Conservation (phyloP, 2,797 vertebrate genomes). For the Spinus pinus region DNA sequence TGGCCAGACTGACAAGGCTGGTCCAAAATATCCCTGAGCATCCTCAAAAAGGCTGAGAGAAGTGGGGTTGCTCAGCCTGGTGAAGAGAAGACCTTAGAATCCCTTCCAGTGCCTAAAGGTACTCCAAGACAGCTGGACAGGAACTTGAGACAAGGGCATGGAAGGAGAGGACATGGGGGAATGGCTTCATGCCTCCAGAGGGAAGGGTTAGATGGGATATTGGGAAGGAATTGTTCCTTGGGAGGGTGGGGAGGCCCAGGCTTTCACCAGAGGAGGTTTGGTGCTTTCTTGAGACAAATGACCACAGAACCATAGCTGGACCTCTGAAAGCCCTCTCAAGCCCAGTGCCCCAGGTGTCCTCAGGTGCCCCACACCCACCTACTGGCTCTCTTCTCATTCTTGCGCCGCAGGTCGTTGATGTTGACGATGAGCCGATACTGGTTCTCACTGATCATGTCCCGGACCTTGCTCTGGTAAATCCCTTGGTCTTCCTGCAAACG, state of each 20-base stretch:
- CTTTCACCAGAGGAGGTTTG: background rate
- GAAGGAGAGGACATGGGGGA: accelerated
- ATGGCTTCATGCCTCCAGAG: background rate
- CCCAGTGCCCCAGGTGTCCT: background rate
- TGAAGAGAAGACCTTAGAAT: background rate
- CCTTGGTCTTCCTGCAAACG: conserved; percentile 90
- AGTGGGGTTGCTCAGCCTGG: background rate
- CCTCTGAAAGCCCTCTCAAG: accelerated
- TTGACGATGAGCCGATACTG: conserved; percentile 89
- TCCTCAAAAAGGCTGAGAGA: background rate
- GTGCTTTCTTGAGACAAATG: background rate
- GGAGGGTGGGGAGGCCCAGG: background rate
- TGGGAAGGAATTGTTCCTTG: background rate
- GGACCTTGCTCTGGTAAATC: conserved; percentile 91
- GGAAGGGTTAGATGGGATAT: background rate
- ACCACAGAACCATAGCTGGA: background rate
- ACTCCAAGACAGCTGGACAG: background rate
- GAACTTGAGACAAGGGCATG: background rate
- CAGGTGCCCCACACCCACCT: conserved; percentile 72
- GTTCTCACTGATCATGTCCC: conserved; percentile 94
- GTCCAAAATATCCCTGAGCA: background rate
- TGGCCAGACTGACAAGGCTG: background rate
- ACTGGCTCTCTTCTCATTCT: conserved; percentile 88
- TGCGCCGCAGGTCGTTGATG: conserved; percentile 91
- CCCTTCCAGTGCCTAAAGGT: background rate